phyloP scores from a whole-genome alignment of 2,888 invertebrate genomes.

The Labia minor region DNA sequence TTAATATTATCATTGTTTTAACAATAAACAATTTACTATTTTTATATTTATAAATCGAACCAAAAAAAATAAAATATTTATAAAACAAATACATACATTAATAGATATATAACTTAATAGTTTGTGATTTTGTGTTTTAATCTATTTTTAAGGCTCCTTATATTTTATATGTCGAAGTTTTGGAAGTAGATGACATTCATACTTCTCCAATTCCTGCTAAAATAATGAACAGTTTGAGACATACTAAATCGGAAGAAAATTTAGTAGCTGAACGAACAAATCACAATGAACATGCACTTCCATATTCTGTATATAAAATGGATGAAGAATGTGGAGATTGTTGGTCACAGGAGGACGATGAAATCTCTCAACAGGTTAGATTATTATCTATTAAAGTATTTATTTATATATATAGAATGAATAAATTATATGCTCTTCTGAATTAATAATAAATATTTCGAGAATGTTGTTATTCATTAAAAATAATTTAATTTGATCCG shows the following conservation, averaged over 20 bases:
- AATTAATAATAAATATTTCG: no score
- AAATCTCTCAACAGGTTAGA: slow-evolving; percentile 64
- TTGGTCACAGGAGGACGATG: slow-evolving; percentile 96
- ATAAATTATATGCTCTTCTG: no score
- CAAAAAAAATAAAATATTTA: no score
- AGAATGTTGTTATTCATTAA: no score
- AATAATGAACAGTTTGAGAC: slow-evolving; percentile 72
- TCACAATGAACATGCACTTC: slow-evolving; percentile 33
- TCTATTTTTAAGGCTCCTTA: slow-evolving; percentile 96
- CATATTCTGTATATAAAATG: slow-evolving; percentile 40
- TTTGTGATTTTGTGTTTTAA: no score
- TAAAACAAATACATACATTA: no score
- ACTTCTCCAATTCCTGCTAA: slow-evolving; percentile 83
- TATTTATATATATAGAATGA: no score
- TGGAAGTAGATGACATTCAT: slow-evolving; percentile 74
- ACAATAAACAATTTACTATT: no score
- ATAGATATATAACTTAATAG: no score
- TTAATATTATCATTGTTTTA: no score
- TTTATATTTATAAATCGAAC: no score
- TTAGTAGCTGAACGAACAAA: slow-evolving; percentile 39
- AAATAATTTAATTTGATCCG: no score
- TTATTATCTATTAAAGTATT: slow-evolving; percentile 15
- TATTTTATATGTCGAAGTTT: slow-evolving; percentile 93
- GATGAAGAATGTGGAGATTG: slow-evolving; percentile 58
- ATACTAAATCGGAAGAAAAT: slow-evolving; percentile 91